Base-by-base conservation (phyloP, 2,113 vertebrate species). In the Trochalopteron elliotii region DNA sequence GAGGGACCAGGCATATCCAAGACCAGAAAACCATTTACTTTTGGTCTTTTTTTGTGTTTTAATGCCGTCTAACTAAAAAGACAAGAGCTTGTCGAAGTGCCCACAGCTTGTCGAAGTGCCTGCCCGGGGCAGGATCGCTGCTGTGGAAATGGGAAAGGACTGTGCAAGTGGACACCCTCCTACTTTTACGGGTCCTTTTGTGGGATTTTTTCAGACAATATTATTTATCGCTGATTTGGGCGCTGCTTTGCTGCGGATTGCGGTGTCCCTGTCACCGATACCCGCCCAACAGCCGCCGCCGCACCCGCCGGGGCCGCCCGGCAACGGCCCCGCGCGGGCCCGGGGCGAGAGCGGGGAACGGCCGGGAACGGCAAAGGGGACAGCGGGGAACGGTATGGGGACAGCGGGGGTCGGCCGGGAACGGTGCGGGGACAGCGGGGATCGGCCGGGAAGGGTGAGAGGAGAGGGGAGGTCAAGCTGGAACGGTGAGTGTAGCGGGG, bases 241-340 rank as follows among this genome's bases (percentile, higher is more conserved):
- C 98, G 98, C 98, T 94, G 98, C 98, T 98, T 98, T 98, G 98
- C 98, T 97, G 98, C 97, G 96, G 97, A 98, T 98, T 98, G 98
- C 98, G 97, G 98, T 98, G 98, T 24, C 23, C 42, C 19, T 17
- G 42, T 12, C 72, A 27, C 49, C 49, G 12, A 3, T 1, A 17
- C 13, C 40, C 4, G 11, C 21, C 50, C 85, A 1, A 2, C 27
- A 23, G 50, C 27, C 15, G 27, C 35, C 21, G 56, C 63, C 6
- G 50, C n/a, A 21, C 13, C 61, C n/a, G 31, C 45, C 35, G 16
- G 50, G 10, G 37, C 37, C 37, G 37, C 37, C 37, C 37, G 37
- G 60, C 81, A 89, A 89, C 91, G 70, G 70, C 21, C 31, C 80
- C 15, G 42, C 25, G 9, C 24, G 83, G 50, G 60, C 15, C 55